Base-by-base conservation (phyloP, 2,113 vertebrate species). In the Dolichallabes microphthalmus region DNA sequence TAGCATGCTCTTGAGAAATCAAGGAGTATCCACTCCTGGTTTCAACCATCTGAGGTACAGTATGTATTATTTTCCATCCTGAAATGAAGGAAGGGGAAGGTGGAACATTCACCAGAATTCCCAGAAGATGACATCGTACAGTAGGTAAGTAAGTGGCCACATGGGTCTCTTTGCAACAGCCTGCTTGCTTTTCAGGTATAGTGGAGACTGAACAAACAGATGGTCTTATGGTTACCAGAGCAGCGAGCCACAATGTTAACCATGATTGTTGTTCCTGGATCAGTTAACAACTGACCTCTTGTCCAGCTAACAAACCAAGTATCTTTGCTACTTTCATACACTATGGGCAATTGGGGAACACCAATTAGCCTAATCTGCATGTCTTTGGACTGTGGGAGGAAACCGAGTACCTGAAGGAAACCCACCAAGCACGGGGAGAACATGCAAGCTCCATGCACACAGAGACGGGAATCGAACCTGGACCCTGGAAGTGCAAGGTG, bases 121-220 rank as follows among this genome's bases (percentile, higher is more conserved):
- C 82, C 89, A 94, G 10, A 74, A 87, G 69, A 95, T 91, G 74
- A 94, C 92, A 13, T 95, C 93, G 85, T 90, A 92, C 80, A 95
- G 89, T 19, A 93, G 92, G 79, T 92, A 45, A 39, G 39, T 45
- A 95, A 71, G 92, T 94, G 87, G 93, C 94, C 63, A 92, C 12
- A 88, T 94, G 94, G 57, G 95, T 92, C 90, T 95, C 94, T 75
- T 87, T 91, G 88, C 94, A 95, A 88, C 93, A 95, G 93, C 93
- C 94, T 84, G 79, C 22, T 74, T 74, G 10, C 20, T 74, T 74
- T 74, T 74, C 39, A 50, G 22, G 71, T 75, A 53, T 93, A 94
- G 77, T 81, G 86, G 5, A 12, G 91, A 64, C 92, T 94, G 88
- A 95, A 90, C 94, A 27, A 55, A 32, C 27, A 77, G n/a, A 30